A percentile compares a stretch with the other conserved stretches of the same genome.
Evolutionary conservation across 2,888 invertebrate species (phyloP).

Genomic region (Melanostoma scalare): DNA sequence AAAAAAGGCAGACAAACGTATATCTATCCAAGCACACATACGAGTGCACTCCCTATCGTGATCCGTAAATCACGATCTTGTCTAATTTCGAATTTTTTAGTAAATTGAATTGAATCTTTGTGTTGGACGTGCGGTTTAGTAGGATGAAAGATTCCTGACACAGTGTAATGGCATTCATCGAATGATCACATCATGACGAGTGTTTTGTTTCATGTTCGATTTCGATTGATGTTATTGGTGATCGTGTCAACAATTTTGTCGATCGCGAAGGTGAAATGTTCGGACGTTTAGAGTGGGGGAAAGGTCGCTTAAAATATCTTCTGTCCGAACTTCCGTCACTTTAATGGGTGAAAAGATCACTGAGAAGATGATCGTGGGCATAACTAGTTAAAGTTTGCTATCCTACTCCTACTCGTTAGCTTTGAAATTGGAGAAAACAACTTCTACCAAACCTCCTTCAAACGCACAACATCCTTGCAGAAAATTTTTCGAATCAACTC

Average conservation of each 20-base stretch:
- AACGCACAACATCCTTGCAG: no score
- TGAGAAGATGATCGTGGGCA: no score
- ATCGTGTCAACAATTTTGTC: conserved; percentile 38
- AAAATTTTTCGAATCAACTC: no score
- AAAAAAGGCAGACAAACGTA: conserved; percentile 38
- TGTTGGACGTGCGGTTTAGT: background rate
- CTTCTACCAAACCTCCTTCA: no score
- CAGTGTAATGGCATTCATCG: conserved; percentile 74
- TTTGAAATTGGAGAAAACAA: no score
- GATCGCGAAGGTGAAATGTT: conserved; percentile 41
- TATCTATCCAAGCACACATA: conserved; percentile 5
- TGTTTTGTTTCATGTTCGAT: conserved; percentile 21
- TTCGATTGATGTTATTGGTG: conserved; percentile 19
- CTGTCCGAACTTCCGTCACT: no score
- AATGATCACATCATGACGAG: conserved; percentile 50
- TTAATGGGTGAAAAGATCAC: no score
- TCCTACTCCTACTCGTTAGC: no score
- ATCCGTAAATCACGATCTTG: conserved; percentile 81
- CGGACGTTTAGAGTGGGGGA: background rate
- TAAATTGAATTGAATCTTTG: conserved; percentile 61
- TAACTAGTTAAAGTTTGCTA: no score
- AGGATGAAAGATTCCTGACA: conserved; percentile 77
- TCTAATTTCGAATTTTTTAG: conserved; percentile 78
- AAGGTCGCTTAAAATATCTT: no score
- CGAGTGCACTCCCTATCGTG: conserved; percentile 35